Conservation (phyloP, 2,113 vertebrate species). For the Mustela lutreola region DNA sequence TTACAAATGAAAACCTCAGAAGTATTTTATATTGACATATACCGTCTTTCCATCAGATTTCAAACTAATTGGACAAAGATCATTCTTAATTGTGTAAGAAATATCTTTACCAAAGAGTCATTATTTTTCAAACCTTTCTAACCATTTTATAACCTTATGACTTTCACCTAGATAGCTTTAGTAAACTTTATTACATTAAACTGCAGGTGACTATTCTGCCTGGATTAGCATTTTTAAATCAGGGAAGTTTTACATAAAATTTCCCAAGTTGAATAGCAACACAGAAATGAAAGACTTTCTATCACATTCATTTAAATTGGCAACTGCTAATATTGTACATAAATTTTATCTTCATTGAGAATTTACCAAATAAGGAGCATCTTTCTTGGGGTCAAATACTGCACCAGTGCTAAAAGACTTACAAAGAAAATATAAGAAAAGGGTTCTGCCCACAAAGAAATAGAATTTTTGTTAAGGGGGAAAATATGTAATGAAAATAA, state of each 20-base stretch:
- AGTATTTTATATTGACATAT: background rate
- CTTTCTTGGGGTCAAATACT: background rate
- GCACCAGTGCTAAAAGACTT: background rate
- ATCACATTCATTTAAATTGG: background rate
- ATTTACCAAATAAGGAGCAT: background rate
- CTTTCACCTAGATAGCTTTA: background rate
- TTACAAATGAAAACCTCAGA: background rate
- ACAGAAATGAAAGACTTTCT: background rate
- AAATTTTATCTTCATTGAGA: background rate
- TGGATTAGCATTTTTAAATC: background rate
- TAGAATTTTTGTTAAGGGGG: background rate
- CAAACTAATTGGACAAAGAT: background rate
- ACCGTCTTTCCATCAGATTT: background rate
- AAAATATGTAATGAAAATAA: background rate
- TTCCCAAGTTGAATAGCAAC: background rate
- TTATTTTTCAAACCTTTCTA: background rate
- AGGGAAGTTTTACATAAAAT: background rate
- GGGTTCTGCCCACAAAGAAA: background rate
- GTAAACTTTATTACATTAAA: background rate
- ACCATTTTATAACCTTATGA: background rate
- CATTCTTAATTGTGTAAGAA: background rate
- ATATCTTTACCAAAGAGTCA: conserved; percentile 17
- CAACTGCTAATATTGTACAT: background rate
- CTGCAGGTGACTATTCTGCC: background rate
- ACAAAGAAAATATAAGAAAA: background rate